Evolutionary conservation across 2,797 vertebrate genomes (phyloP).

Genomic region (Cephalopachus bancanus): DNA sequence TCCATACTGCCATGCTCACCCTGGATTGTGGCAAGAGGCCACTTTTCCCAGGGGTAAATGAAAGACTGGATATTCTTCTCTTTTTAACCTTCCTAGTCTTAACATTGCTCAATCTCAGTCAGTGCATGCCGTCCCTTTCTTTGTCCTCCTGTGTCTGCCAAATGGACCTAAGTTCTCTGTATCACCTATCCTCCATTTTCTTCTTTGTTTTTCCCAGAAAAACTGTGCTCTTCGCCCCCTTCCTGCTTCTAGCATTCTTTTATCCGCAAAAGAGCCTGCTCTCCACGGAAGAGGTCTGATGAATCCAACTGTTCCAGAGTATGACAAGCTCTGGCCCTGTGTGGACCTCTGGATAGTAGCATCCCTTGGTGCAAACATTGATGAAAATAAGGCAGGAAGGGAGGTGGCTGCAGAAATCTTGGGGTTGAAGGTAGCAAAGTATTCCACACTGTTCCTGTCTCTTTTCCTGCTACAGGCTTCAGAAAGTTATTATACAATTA

Average conservation of each 20-base stretch:
- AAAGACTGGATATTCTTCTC: neutral
- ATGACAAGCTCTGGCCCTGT: neutral
- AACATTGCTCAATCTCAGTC: neutral
- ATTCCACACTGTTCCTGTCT: neutral
- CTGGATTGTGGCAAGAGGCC: neutral
- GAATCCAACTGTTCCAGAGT: neutral
- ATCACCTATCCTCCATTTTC: neutral
- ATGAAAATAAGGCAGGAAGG: neutral
- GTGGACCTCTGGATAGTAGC: neutral
- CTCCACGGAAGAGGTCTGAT: neutral
- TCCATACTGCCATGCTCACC: neutral
- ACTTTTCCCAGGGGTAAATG: neutral
- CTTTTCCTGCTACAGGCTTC: neutral
- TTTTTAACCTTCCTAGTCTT: neutral
- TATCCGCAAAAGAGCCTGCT: neutral
- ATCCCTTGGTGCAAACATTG: neutral
- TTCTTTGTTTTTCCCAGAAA: neutral
- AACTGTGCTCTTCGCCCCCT: neutral
- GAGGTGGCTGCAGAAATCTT: neutral
- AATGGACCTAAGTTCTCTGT: neutral
- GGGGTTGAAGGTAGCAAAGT: neutral
- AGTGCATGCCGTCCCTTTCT: too few relatives aligned
- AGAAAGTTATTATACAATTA: neutral
- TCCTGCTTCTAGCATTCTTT: neutral
- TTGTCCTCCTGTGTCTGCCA: neutral